phyloP scores from a whole-genome alignment of 2,797 vertebrate genomes.

The Parauchenoglanis punctatus region DNA sequence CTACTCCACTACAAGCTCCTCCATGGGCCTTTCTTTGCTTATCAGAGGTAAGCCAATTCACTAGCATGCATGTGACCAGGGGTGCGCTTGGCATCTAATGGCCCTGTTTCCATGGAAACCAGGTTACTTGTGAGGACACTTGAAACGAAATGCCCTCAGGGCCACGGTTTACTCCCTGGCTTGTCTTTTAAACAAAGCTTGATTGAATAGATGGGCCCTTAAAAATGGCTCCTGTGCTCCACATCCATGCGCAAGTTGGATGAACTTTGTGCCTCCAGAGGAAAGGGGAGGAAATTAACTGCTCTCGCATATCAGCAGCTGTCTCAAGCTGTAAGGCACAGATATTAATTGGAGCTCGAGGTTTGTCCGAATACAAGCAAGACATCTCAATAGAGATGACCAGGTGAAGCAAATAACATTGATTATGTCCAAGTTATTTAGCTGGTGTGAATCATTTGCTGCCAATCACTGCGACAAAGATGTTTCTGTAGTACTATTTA shows the following conservation, averaged over 20 bases:
- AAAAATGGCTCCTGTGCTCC: conserved; percentile 54
- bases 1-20: conserved; percentile 20
- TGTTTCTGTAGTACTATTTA: background rate
- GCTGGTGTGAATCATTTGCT: conserved; percentile 1
- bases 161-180: conserved; percentile 63
- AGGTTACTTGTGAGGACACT: conserved; percentile 66
- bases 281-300: conserved; percentile 36
- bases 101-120: conserved; percentile 76
- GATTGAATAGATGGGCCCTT: conserved; percentile 64
- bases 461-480: background rate
- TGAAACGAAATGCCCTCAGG: conserved; percentile 55
- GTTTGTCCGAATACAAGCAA: background rate
- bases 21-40: conserved; percentile 48
- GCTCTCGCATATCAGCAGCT: conserved; percentile 28
- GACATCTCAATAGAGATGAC: background rate
- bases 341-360: conserved; percentile 12
- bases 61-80: conserved; percentile 14
- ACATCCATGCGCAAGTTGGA: conserved; percentile 4
- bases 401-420: background rate
- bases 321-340: background rate
- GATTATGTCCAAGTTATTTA: background rate
- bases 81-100: conserved; percentile 62
- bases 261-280: conserved; percentile 5
- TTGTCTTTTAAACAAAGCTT: conserved; percentile 67
- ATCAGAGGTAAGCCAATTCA: conserved; percentile 53